phyloP scores from a whole-genome alignment of 2,113 vertebrate genomes.

The Uria aalge region DNA sequence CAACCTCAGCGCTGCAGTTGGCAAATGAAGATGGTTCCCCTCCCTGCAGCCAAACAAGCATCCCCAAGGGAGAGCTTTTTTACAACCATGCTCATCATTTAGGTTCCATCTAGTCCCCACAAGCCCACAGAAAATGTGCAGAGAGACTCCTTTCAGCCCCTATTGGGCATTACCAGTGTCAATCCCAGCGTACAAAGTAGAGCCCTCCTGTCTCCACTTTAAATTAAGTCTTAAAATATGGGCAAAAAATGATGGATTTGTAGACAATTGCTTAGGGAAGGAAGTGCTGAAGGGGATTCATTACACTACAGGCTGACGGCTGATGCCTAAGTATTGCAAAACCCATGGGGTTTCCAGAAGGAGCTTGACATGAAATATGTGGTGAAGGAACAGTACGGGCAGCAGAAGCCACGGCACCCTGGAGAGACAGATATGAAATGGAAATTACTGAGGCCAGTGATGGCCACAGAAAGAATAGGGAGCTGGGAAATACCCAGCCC shows the following conservation, averaged over 20 bases:
- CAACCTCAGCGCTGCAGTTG: not conserved
- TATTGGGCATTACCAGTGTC: not conserved
- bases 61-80: not conserved
- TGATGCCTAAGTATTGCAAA: not conserved
- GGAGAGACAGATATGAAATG: not conserved
- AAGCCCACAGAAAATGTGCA: not conserved
- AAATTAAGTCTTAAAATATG: slow-evolving; percentile 23
- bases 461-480: not conserved
- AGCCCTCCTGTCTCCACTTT: not conserved
- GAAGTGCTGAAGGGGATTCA: not conserved
- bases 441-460: not conserved
- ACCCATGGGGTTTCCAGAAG: not conserved
- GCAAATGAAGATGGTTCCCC: not conserved
- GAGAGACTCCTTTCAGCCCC: not conserved
- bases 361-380: not conserved
- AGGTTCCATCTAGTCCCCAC: not conserved
- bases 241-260: not conserved
- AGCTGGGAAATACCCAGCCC: not conserved
- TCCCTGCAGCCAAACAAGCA: not conserved
- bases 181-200: not conserved
- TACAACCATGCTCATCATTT: not conserved
- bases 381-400: not conserved
- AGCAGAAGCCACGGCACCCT: not conserved
- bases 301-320: not conserved
- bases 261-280: not conserved